These are phyloP conservation scores for Diorhabda elongata DNA, from an alignment of 1,140 invertebrate genomes.

Conservation along the genomic window DNA sequence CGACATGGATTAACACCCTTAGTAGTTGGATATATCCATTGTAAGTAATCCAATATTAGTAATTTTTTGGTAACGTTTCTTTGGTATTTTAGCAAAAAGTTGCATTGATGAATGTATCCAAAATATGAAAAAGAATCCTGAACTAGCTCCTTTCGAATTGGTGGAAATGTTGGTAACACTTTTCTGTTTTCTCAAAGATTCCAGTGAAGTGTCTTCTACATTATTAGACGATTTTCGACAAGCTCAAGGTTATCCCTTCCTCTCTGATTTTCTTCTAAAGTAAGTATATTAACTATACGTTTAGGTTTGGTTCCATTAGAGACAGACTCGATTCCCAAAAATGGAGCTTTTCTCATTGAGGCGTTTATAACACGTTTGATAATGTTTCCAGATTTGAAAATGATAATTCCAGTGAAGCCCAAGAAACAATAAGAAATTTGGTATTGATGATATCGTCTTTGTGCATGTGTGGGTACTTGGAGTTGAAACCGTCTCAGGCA, in stretches of 20 bases:
- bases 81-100: slow-evolving; percentile 72
- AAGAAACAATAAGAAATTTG: slow-evolving; percentile 87
- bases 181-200: slow-evolving; percentile 97
- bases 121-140: slow-evolving; percentile 91
- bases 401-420: slow-evolving; percentile 68
- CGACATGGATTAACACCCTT: slow-evolving; percentile 87
- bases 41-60: slow-evolving; percentile 56
- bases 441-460: slow-evolving; percentile 90
- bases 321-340: too few species aligned
- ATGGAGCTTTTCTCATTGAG: too few species aligned
- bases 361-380: too few species aligned
- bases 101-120: slow-evolving; percentile 94
- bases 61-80: neutral
- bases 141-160: slow-evolving; percentile 89
- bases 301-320: too few species aligned
- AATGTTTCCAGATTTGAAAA: slow-evolving; percentile 63
- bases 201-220: slow-evolving; percentile 92
- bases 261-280: slow-evolving; percentile 93
- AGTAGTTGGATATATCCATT: slow-evolving; percentile 95
- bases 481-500: slow-evolving; percentile 78
- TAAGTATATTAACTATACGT: slow-evolving; percentile 50
- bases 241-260: slow-evolving; percentile 90
- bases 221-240: slow-evolving; percentile 93
- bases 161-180: slow-evolving; percentile 98
- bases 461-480: slow-evolving; percentile 88